phyloP scores from a whole-genome alignment of 2,797 vertebrate genomes.

The Mormyrops attenuatus region DNA sequence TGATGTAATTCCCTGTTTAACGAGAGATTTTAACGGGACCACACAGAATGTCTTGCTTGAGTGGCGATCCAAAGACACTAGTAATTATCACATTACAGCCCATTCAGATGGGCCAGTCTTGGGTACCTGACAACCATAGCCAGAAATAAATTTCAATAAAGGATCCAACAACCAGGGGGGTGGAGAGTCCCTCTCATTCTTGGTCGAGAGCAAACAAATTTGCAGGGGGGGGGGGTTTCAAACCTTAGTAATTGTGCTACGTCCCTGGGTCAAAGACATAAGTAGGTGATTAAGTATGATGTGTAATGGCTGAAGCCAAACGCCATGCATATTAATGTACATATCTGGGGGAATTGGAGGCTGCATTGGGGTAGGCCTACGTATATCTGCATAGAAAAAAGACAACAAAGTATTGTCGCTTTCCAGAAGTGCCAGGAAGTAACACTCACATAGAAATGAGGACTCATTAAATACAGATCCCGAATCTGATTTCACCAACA shows the following conservation, averaged over 20 bases:
- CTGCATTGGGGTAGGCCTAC: background rate
- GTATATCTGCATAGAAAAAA: background rate
- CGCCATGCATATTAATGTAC: background rate
- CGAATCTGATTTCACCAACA: background rate
- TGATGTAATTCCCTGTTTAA: background rate
- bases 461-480: background rate
- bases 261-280: background rate
- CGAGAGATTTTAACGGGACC: background rate
- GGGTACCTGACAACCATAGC: background rate
- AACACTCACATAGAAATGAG: background rate
- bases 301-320: background rate
- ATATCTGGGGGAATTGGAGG: background rate
- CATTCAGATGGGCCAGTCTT: background rate
- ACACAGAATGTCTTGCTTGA: slow-evolving; percentile 6
- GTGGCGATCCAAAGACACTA: background rate
- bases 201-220: background rate
- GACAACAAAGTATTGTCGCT: background rate
- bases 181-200: background rate
- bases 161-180: background rate
- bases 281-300: background rate
- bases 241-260: background rate
- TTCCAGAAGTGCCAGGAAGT: background rate
- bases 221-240: background rate
- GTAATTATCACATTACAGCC: background rate
- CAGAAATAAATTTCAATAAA: background rate